These are phyloP conservation scores for Osmerus mordax DNA, from an alignment of 2,113 vertebrate species.

Conservation along the genomic window DNA sequence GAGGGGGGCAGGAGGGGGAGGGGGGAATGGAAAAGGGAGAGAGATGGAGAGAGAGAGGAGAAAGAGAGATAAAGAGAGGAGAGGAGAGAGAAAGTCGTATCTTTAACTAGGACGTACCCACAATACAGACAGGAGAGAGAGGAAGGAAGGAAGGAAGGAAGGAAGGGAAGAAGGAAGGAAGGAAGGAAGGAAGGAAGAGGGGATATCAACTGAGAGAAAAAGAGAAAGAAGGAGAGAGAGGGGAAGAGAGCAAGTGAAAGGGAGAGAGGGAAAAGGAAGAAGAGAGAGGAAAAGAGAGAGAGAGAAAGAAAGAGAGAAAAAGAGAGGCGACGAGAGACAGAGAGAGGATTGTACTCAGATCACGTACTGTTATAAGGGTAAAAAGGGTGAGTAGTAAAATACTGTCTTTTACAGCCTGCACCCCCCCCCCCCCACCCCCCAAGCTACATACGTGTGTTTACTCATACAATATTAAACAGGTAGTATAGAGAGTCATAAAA, in stretches of 20 bases:
- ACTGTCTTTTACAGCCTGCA: background rate
- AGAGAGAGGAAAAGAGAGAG: background rate
- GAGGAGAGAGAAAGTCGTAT: background rate
- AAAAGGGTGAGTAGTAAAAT: background rate
- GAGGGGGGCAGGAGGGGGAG: background rate
- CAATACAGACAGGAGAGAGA: constrained; percentile 6
- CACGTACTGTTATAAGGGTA: background rate
- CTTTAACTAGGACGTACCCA: no score
- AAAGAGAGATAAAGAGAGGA: constrained; percentile 1
- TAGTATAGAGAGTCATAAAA: constrained; percentile 97
- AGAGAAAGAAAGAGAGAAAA: background rate
- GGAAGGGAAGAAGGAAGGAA: constrained; percentile 7
- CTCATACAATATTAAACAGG: constrained; percentile 99
- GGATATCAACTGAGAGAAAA: no score
- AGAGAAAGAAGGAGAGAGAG: no score
- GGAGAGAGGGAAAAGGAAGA: no score
- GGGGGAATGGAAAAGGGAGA: background rate
- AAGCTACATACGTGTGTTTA: constrained; percentile 52
- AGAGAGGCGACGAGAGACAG: background rate
- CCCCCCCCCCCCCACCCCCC: no score
- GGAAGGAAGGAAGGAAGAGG: constrained; percentile 2
- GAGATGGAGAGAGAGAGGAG: constrained; percentile 4
- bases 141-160: constrained; percentile 12
- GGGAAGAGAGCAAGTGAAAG: no score
- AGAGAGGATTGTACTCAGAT: background rate